phyloP scores from a whole-genome alignment of 2,797 vertebrate species.

The Neoniphon sammara region DNA sequence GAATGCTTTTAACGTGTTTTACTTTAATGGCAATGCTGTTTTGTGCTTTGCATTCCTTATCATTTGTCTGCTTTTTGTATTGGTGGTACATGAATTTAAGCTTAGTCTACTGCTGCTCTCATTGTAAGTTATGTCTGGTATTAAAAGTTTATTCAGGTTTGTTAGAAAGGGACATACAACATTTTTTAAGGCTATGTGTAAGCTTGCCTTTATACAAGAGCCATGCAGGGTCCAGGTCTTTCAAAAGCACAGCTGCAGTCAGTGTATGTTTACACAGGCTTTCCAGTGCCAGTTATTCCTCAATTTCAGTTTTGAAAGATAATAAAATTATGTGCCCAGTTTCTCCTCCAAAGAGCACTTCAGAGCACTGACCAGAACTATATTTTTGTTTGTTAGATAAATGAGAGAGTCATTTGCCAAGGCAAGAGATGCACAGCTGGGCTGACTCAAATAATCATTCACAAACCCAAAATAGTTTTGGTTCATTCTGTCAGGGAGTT shows the following conservation, averaged over 20 bases:
- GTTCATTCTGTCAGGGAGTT: conserved; percentile 47
- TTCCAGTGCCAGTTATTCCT: conserved; percentile 48
- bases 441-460: conserved; percentile 56
- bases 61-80: conserved; percentile 15
- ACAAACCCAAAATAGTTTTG: conserved; percentile 49
- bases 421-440: conserved; percentile 46
- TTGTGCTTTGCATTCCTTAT: conserved; percentile 16
- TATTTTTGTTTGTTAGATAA: conserved; percentile 61
- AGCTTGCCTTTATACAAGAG: conserved; percentile 32
- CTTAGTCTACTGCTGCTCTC: conserved; percentile 3
- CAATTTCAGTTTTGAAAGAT: conserved; percentile 41
- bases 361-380: conserved; percentile 55
- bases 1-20: conserved; percentile 34
- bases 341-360: conserved; percentile 35
- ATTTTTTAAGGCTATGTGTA: conserved; percentile 34
- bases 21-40: conserved; percentile 28
- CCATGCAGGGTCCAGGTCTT: conserved; percentile 30
- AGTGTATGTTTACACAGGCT: conserved; percentile 55
- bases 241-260: conserved; percentile 63
- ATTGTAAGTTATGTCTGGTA: conserved; percentile 25
- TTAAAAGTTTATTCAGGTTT: conserved; percentile 37
- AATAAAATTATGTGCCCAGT: conserved; percentile 56
- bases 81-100: conserved; percentile 7
- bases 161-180: conserved; percentile 24
- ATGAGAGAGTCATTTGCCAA: conserved; percentile 55